Conservation (phyloP, 2,888 invertebrate species). For the Epirrita christyi region DNA sequence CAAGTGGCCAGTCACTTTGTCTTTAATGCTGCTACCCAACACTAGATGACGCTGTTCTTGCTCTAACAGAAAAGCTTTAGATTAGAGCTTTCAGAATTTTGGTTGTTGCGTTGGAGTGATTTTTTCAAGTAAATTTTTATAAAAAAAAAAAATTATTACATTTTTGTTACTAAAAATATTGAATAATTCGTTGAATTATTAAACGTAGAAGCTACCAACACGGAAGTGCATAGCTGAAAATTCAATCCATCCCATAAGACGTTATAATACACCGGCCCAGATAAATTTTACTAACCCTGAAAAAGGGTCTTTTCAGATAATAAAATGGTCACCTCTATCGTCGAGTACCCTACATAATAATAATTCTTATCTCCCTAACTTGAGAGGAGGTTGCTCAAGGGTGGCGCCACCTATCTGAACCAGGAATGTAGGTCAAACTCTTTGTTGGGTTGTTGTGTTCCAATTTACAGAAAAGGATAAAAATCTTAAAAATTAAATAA, state of each 20-base stretch:
- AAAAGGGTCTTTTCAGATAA: constrained; percentile 7
- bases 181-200: too few relatives aligned
- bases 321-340: constrained; percentile 19
- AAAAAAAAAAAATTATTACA: neutral
- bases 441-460: constrained; percentile 29
- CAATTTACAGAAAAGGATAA: constrained; percentile 14
- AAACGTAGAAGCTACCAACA: too few relatives aligned
- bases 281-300: constrained; percentile 6
- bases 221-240: too few relatives aligned
- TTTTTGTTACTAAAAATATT: neutral
- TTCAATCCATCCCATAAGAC: too few relatives aligned
- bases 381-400: constrained; percentile 12
- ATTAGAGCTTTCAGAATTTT: neutral
- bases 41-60: constrained; percentile 57
- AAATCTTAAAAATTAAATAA: too few relatives aligned
- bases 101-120: neutral
- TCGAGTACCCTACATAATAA: constrained; percentile 2
- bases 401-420: constrained; percentile 19
- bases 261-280: neutral
- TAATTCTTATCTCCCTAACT: constrained; percentile 18
- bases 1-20: constrained; percentile 2
- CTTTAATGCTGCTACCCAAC: constrained; percentile 46
- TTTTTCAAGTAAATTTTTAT: neutral
- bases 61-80: neutral
- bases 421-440: constrained; percentile 25